Conservation (phyloP, 2,113 vertebrate species). For the Erythrolamprus reginae region DNA sequence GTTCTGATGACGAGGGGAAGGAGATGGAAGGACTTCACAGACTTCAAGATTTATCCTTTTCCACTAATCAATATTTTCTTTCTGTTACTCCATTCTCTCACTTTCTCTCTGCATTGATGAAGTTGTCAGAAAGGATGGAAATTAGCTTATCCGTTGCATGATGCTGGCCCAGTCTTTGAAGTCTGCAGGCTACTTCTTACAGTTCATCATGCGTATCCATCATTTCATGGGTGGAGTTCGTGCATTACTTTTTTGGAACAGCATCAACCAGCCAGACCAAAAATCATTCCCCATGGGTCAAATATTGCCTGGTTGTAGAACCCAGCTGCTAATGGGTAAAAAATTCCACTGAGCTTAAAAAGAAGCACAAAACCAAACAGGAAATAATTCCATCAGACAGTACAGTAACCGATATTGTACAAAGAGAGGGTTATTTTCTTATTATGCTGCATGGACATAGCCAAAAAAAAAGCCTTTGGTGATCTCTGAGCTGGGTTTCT, state of each 20-base stretch:
- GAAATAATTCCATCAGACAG: neutral
- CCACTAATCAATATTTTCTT: neutral
- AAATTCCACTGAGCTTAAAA: neutral
- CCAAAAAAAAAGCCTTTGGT: neutral
- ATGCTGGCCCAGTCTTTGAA: neutral
- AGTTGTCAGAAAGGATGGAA: neutral
- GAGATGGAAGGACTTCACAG: neutral
- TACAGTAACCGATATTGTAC: neutral
- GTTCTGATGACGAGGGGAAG: neutral
- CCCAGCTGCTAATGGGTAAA: neutral
- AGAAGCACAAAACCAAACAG: neutral
- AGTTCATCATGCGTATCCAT: neutral
- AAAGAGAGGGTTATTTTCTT: neutral
- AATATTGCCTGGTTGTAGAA: neutral
- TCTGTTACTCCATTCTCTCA: neutral
- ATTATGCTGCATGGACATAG: neutral
- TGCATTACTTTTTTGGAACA: neutral
- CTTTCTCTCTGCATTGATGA: neutral
- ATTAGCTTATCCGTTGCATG: neutral
- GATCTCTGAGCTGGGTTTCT: no score
- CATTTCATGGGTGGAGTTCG: neutral
- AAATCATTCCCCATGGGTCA: neutral
- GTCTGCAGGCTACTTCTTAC: neutral
- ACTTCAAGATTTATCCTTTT: neutral
- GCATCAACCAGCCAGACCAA: neutral